Evolutionary conservation across 2,888 invertebrate genomes (phyloP).

Genomic region (Tricholauxania praeusta): DNA sequence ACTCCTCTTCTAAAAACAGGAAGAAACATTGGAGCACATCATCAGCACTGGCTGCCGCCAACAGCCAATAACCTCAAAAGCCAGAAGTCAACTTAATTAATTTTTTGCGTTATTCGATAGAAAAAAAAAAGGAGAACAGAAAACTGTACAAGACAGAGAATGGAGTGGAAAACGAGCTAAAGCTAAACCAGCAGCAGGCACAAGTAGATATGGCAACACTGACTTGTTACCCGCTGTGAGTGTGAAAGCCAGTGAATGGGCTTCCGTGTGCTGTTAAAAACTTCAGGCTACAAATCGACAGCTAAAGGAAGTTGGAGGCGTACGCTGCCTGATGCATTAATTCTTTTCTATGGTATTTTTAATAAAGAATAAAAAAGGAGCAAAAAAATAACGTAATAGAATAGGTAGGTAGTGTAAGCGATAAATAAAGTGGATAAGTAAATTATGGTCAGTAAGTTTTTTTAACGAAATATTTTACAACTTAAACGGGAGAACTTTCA

Average conservation of each 20-base stretch:
- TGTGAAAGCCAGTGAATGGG: constrained; percentile 35
- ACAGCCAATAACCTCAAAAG: constrained; percentile 33
- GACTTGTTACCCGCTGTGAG: constrained; percentile 12
- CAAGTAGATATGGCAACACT: constrained; percentile 20
- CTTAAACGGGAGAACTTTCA: too few relatives aligned
- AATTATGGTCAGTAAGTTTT: not conserved
- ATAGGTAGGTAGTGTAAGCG: not conserved
- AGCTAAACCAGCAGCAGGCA: constrained; percentile 1
- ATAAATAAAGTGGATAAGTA: not conserved
- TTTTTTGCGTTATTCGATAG: constrained; percentile 5
- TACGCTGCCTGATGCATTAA: constrained; percentile 17
- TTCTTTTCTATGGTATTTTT: constrained; percentile 1
- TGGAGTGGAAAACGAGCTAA: not conserved
- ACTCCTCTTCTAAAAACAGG: not conserved
- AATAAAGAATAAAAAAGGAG: too few relatives aligned
- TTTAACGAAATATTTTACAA: too few relatives aligned
- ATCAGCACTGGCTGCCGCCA: not conserved
- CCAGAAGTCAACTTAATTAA: constrained; percentile 39
- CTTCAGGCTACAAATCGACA: constrained; percentile 27
- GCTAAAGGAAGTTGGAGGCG: constrained; percentile 26
- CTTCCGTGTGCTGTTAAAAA: constrained; percentile 26
- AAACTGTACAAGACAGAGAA: not conserved
- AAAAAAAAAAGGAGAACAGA: not conserved
- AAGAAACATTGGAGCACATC: not conserved
- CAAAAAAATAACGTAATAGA: not conserved